These are phyloP conservation scores for Brenthis daphne DNA, from an alignment of 2,888 invertebrate species.

Conservation along the genomic window DNA sequence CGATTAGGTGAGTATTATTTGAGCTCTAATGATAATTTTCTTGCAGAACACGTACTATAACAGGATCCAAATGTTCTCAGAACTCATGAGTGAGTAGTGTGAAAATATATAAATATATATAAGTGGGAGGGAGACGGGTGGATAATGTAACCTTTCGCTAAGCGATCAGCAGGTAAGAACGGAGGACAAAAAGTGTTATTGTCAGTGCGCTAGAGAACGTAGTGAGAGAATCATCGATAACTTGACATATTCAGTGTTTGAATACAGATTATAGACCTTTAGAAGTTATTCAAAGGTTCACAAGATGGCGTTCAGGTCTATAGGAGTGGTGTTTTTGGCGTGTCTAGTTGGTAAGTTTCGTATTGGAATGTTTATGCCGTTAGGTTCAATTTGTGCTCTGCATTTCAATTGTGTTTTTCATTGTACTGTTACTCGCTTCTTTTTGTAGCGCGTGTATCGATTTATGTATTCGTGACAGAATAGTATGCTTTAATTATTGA, in stretches of 20 bases:
- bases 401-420: slow-evolving; percentile 29
- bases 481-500: background rate
- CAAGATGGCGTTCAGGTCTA: slow-evolving; percentile 70
- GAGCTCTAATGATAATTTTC: slow-evolving; percentile 55
- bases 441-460: background rate
- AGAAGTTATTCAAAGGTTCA: slow-evolving; percentile 54
- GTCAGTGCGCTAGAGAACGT: slow-evolving; percentile 73
- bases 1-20: slow-evolving; percentile 18
- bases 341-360: slow-evolving; percentile 70
- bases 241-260: slow-evolving; percentile 63
- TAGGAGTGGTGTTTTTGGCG: slow-evolving; percentile 60
- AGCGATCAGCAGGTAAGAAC: slow-evolving; percentile 66
- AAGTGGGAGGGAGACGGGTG: slow-evolving; percentile 55
- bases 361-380: slow-evolving; percentile 31
- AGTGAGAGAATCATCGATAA: slow-evolving; percentile 66
- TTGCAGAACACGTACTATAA: slow-evolving; percentile 76
- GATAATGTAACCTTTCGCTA: slow-evolving; percentile 73
- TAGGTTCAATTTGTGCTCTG: slow-evolving; percentile 24
- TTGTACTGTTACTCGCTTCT: background rate
- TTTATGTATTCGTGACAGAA: background rate
- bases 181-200: slow-evolving; percentile 73
- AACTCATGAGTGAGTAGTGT: slow-evolving; percentile 51
- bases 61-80: slow-evolving; percentile 63
- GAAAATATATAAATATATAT: slow-evolving; percentile 45
- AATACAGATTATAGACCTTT: slow-evolving; percentile 39